Evolutionary conservation across 2,797 vertebrate genomes (phyloP).

Genomic region (Neostethus bicornis): DNA sequence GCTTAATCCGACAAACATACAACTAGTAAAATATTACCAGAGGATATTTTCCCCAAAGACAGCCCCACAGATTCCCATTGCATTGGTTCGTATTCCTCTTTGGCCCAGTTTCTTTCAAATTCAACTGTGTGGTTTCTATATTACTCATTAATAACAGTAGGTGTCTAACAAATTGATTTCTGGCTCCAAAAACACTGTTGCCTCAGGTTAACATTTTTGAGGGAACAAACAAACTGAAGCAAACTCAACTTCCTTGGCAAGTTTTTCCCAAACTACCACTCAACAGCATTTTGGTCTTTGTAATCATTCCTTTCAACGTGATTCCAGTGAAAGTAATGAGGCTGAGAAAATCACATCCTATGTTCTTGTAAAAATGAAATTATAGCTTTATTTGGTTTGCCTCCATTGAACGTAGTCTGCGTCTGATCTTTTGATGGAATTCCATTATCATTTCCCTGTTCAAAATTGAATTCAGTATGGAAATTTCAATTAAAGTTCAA

Average conservation of each 20-base stretch:
- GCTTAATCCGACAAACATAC: neutral
- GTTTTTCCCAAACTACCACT: neutral
- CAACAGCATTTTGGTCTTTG: neutral
- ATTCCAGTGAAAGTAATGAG: neutral
- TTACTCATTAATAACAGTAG: neutral
- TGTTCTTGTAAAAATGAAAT: neutral
- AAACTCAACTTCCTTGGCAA: neutral
- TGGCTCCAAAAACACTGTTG: neutral
- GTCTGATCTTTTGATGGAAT: neutral
- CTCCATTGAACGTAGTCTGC: neutral
- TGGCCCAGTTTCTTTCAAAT: neutral
- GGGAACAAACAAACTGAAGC: neutral
- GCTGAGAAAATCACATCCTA: neutral
- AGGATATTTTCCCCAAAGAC: neutral
- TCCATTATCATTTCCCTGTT: neutral
- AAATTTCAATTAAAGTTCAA: too few relatives aligned
- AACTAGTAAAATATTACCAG: neutral
- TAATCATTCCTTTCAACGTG: neutral
- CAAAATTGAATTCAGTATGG: too few relatives aligned
- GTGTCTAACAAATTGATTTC: neutral
- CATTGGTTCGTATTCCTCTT: neutral
- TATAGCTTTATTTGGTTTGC: conserved; percentile 3
- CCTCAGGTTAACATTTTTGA: neutral
- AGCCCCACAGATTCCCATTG: neutral
- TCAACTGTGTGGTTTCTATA: neutral